These are phyloP conservation scores for Hyposoter dolosus DNA, from an alignment of 2,888 invertebrate genomes.

Conservation along the genomic window DNA sequence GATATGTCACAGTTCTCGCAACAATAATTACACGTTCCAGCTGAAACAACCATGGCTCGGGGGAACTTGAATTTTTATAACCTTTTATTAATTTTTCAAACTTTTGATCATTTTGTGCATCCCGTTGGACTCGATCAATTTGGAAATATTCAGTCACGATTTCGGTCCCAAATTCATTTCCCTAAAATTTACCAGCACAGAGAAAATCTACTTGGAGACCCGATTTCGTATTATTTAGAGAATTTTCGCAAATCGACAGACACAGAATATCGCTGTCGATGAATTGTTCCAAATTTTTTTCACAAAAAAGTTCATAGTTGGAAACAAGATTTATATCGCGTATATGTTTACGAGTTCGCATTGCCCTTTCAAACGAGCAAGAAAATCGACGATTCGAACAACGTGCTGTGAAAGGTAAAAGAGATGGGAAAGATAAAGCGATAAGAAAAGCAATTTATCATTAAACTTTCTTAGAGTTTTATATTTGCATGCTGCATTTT, in stretches of 20 bases:
- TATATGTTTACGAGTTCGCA: conserved; percentile 35
- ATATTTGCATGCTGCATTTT: conserved; percentile 5
- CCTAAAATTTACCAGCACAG: no score
- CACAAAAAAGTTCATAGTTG: not conserved
- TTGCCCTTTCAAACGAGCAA: not conserved
- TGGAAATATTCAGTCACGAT: not conserved
- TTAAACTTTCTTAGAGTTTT: conserved; percentile 11
- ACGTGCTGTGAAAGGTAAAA: conserved; percentile 18
- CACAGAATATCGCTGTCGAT: not conserved
- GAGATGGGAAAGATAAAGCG: conserved; percentile 18
- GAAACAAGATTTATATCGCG: conserved; percentile 11
- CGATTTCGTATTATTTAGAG: no score
- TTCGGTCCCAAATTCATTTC: no score
- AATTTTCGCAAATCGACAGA: no score
- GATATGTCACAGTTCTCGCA: not conserved
- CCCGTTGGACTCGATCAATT: not conserved
- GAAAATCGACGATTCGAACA: conserved; percentile 29
- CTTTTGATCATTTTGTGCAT: no score
- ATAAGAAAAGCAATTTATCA: conserved; percentile 45
- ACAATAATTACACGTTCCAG: conserved; percentile 1
- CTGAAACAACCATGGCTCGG: not conserved
- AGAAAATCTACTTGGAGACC: no score
- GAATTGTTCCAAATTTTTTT: not conserved
- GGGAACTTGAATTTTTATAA: not conserved
- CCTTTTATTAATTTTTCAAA: not conserved